These are phyloP conservation scores for Caenorhabditis uteleia DNA, from an alignment of 2,888 invertebrate genomes.

Conservation along the genomic window DNA sequence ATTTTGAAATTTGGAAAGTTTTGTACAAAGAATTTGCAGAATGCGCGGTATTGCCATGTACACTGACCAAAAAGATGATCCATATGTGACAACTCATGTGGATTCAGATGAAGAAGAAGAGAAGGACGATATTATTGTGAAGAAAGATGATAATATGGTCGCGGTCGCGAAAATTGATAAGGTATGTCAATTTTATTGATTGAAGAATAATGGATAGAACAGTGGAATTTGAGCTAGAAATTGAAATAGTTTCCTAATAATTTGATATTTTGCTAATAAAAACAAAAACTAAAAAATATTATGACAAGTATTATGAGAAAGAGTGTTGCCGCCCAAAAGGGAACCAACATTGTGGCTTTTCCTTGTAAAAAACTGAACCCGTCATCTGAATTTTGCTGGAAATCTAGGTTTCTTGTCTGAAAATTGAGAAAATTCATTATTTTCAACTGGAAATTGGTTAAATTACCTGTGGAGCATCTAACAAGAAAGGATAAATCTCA, in stretches of 20 bases:
- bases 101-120: slow-evolving; percentile 63
- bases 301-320: no score
- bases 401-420: no score
- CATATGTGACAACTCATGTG: slow-evolving; percentile 59
- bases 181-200: slow-evolving; percentile 73
- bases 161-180: slow-evolving; percentile 85
- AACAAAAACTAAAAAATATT: background rate
- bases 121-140: slow-evolving; percentile 86
- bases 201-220: background rate
- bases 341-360: no score
- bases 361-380: no score
- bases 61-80: slow-evolving; percentile 59
- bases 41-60: slow-evolving; percentile 63
- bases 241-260: background rate
- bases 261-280: background rate
- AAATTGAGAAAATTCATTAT: no score
- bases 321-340: no score
- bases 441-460: no score
- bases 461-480: no score
- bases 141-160: slow-evolving; percentile 86
- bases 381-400: no score
- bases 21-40: slow-evolving; percentile 9
- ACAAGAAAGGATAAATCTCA: no score
- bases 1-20: background rate
- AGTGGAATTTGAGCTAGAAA: background rate